A percentile compares a stretch with the other conserved stretches of the same genome.
phyloP scores from a whole-genome alignment of 2,888 invertebrate species.

The Pecten maximus region DNA sequence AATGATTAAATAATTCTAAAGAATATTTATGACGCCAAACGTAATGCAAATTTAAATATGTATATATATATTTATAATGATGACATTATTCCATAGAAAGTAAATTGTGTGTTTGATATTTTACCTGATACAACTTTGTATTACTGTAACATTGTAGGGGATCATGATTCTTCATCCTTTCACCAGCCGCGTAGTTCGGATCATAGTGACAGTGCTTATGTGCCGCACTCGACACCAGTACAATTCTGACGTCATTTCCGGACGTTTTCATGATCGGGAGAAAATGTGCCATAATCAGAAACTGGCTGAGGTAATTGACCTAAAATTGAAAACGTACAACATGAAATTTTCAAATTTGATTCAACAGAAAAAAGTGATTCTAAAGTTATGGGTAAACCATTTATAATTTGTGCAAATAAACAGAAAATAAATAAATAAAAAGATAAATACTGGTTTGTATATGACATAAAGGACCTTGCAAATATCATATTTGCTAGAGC shows the following conservation, averaged over 20 bases:
- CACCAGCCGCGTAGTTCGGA: conserved; percentile 54
- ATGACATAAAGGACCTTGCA: no score
- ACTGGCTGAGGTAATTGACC: conserved; percentile 66
- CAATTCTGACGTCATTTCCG: conserved; percentile 64
- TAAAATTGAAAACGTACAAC: no score
- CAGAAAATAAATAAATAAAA: no score
- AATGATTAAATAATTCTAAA: no score
- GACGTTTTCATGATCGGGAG: conserved; percentile 62
- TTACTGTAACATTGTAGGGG: conserved; percentile 61
- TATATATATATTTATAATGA: background rate
- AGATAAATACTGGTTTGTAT: no score
- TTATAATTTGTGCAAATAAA: no score
- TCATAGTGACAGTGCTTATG: conserved; percentile 61
- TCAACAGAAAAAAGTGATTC: no score
- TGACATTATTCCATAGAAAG: no score
- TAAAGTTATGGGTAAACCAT: no score
- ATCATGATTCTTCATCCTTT: conserved; percentile 57
- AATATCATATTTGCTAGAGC: no score
- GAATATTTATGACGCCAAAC: background rate
- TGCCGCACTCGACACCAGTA: conserved; percentile 61
- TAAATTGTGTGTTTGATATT: no score
- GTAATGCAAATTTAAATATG: background rate
- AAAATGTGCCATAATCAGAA: conserved; percentile 62
- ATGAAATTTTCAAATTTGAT: no score
- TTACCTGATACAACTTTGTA: conserved; percentile 67